A percentile compares a stretch with the other conserved stretches of the same genome.
These are phyloP conservation scores for Apamea crenata DNA, from an alignment of 2,888 invertebrate genomes.

Conservation along the genomic window DNA sequence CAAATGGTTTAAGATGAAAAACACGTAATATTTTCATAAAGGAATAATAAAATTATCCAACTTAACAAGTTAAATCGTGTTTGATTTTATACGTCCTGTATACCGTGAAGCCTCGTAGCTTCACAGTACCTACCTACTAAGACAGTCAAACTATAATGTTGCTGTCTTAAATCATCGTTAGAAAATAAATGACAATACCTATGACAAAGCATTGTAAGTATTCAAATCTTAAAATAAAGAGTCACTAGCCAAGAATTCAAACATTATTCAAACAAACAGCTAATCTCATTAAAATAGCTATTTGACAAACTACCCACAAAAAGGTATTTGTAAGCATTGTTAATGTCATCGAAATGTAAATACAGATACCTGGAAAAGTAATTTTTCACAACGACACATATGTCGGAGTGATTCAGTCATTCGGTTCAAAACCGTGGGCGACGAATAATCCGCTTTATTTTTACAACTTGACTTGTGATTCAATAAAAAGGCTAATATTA, in stretches of 20 bases:
- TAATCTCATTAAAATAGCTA: slow-evolving; percentile 61
- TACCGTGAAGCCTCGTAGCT: too few relatives aligned
- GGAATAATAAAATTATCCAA: too few relatives aligned
- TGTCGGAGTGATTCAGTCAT: slow-evolving; percentile 76
- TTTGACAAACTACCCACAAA: slow-evolving; percentile 40
- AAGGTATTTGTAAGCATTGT: slow-evolving; percentile 46
- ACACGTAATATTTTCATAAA: too few relatives aligned
- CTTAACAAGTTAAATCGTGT: too few relatives aligned
- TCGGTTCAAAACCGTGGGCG: slow-evolving; percentile 78
- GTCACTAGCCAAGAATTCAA: slow-evolving; percentile 8
- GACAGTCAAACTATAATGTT: too few relatives aligned
- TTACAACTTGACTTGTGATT: slow-evolving; percentile 80
- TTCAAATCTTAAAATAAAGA: slow-evolving; percentile 7
- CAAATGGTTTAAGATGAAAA: too few relatives aligned
- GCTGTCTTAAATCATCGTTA: neutral
- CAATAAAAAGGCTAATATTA: slow-evolving; percentile 81
- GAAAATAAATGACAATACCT: neutral
- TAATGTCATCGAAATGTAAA: slow-evolving; percentile 68
- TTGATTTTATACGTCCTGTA: too few relatives aligned
- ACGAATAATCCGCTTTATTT: slow-evolving; percentile 81
- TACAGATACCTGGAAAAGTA: slow-evolving; percentile 76
- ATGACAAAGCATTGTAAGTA: neutral
- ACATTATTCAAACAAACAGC: slow-evolving; percentile 43
- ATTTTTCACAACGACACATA: slow-evolving; percentile 74
- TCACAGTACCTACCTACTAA: too few relatives aligned